Conservation (phyloP, 2,113 vertebrate genomes). For the Caracal caracal region DNA sequence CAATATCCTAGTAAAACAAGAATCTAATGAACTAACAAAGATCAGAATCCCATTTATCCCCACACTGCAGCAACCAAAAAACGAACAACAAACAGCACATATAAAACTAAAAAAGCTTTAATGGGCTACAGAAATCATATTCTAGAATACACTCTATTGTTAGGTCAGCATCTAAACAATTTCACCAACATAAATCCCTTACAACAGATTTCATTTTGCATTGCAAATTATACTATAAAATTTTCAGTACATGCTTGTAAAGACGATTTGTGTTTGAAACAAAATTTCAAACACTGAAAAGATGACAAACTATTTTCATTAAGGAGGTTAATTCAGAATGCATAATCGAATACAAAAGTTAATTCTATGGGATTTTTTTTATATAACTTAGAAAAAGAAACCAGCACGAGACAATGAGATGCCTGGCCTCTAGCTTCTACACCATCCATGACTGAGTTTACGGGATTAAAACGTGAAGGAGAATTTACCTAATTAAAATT, state of each 20-base stretch:
- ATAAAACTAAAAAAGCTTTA: background rate
- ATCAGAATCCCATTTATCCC: background rate
- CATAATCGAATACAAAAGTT: background rate
- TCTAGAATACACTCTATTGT: background rate
- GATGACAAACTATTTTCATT: background rate
- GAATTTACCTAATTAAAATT: constrained; percentile 64
- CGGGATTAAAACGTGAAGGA: constrained; percentile 68
- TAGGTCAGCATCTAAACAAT: background rate
- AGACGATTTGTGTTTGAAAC: background rate
- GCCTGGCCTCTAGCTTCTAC: background rate
- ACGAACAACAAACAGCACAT: background rate
- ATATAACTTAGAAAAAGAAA: background rate
- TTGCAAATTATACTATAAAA: background rate
- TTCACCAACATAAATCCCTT: background rate
- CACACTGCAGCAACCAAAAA: background rate
- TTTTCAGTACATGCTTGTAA: background rate
- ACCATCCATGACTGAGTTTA: constrained; percentile 49
- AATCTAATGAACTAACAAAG: background rate
- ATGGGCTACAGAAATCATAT: background rate
- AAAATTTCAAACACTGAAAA: constrained; percentile 1
- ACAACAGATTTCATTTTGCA: background rate
- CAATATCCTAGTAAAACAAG: background rate
- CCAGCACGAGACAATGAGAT: constrained; percentile 10
- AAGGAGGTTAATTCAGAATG: background rate
- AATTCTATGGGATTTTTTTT: background rate